phyloP scores from a whole-genome alignment of 2,113 vertebrate genomes.

The Aphyosemion australe region DNA sequence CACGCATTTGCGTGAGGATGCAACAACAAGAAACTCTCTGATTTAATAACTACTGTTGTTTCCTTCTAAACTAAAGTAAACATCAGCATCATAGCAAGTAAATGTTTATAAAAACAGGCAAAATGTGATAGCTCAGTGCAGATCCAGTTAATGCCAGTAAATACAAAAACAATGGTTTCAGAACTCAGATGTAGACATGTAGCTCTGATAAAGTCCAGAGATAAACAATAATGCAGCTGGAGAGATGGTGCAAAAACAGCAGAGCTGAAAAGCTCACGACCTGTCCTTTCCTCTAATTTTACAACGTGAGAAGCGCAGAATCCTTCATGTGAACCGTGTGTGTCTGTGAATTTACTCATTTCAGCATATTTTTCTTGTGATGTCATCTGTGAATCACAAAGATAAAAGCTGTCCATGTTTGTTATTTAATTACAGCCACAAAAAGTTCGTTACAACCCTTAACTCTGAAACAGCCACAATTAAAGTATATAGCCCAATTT shows the following conservation, averaged over 20 bases:
- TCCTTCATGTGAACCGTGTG: too few species aligned
- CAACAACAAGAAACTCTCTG: too few species aligned
- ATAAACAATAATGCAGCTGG: neutral
- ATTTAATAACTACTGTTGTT: neutral
- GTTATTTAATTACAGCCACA: constrained; percentile 18
- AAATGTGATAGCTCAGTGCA: too few species aligned
- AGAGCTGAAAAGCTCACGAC: neutral
- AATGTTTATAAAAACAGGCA: too few species aligned
- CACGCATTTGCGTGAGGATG: neutral
- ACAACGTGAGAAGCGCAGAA: too few species aligned
- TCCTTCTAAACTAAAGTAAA: too few species aligned
- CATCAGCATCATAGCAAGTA: too few species aligned
- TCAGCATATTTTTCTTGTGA: too few species aligned
- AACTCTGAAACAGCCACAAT: neutral
- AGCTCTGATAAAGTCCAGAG: constrained; percentile 19
- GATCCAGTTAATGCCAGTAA: too few species aligned
- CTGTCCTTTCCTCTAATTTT: too few species aligned
- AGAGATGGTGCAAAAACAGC: neutral
- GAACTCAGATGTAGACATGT: constrained; percentile 1
- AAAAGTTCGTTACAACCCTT: neutral
- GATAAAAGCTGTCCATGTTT: neutral
- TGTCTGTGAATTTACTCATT: too few species aligned
- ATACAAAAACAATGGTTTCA: neutral
- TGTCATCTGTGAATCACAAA: neutral
- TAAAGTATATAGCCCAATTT: constrained; percentile 38